phyloP scores from a whole-genome alignment of 2,888 invertebrate species.

The Entomobrya multifasciata region DNA sequence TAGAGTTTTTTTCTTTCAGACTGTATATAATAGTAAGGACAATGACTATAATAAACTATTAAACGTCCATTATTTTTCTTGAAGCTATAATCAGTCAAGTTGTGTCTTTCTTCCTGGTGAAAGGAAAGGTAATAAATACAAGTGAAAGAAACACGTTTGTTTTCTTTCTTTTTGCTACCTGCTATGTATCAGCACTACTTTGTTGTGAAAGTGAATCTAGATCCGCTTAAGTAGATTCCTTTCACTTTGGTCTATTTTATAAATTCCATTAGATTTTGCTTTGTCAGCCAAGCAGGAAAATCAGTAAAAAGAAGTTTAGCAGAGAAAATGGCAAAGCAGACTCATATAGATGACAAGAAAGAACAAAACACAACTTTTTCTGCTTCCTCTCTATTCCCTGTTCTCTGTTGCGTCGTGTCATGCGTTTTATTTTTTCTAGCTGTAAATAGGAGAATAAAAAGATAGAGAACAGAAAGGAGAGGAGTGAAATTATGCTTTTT shows the following conservation, averaged over 20 bases:
- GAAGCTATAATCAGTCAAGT: constrained; percentile 57
- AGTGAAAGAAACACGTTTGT: constrained; percentile 11
- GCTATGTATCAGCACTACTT: neutral
- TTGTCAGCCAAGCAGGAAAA: constrained; percentile 21
- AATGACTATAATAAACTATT: neutral
- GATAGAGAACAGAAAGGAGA: too few species aligned
- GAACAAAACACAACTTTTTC: too few species aligned
- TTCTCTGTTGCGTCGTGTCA: too few species aligned
- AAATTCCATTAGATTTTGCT: constrained; percentile 59
- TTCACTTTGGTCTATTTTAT: constrained; percentile 47
- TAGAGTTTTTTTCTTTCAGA: neutral
- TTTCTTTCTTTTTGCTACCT: neutral
- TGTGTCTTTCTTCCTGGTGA: constrained; percentile 35
- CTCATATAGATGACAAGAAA: too few species aligned
- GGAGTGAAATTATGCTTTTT: neutral
- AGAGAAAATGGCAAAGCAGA: neutral
- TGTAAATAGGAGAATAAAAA: neutral
- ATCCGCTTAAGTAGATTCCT: constrained; percentile 58
- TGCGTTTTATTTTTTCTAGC: neutral
- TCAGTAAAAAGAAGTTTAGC: constrained; percentile 5
- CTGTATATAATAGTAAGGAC: neutral
- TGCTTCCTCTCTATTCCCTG: too few species aligned
- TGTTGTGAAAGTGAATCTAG: neutral
- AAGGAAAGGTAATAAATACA: neutral
- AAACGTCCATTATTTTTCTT: constrained; percentile 22